Evolutionary conservation across 2,113 vertebrate species (phyloP).

Genomic region (Perca flavescens): DNA sequence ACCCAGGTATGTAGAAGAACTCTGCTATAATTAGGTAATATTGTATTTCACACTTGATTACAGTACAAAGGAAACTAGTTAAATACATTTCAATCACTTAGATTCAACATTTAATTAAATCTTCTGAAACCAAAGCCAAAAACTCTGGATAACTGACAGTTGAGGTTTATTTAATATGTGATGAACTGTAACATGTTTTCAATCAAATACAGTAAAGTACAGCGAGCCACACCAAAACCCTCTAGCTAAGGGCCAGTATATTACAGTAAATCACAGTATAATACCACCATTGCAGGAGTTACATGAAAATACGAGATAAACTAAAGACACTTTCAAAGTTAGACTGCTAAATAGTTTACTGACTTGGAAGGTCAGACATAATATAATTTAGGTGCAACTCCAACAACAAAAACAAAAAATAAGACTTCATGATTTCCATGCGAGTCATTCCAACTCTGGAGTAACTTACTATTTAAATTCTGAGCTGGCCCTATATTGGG

Average conservation of each 20-base stretch:
- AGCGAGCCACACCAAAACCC: constrained; percentile 14
- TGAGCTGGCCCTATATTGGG: constrained; percentile 17
- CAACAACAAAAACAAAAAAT: neutral
- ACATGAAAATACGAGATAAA: neutral
- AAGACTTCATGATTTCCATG: constrained; percentile 4
- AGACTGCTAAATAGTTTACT: neutral
- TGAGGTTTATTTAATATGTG: constrained; percentile 33
- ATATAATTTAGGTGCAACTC: neutral
- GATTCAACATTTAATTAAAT: constrained; percentile 59
- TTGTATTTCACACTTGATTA: constrained; percentile 65
- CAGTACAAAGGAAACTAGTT: constrained; percentile 44
- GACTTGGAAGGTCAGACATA: neutral
- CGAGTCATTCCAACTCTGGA: neutral
- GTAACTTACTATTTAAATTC: neutral
- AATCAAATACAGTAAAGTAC: constrained; percentile 48
- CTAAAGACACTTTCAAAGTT: neutral
- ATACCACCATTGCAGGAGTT: constrained; percentile 28
- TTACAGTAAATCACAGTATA: constrained; percentile 25
- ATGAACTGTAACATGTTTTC: constrained; percentile 44
- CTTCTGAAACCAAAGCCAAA: constrained; percentile 22
- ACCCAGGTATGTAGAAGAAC: constrained; percentile 35
- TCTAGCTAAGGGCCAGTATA: constrained; percentile 34
- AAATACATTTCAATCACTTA: constrained; percentile 53
- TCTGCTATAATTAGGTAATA: constrained; percentile 50
- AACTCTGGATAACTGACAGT: constrained; percentile 35